Conservation (phyloP, 2,113 vertebrate genomes). For the Argyrosomus japonicus region DNA sequence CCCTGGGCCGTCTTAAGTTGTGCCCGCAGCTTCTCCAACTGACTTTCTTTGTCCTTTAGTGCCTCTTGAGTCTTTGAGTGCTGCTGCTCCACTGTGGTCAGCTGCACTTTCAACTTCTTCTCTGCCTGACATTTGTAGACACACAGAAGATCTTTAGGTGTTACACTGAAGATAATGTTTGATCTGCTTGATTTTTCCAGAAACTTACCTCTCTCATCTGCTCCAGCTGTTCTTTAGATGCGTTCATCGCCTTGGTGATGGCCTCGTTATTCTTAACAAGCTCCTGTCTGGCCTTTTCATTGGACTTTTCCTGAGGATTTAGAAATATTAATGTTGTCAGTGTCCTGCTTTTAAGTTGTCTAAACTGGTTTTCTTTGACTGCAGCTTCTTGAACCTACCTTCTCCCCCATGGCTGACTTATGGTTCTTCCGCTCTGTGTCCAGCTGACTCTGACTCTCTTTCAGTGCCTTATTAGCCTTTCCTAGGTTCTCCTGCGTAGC, state of each 20-base stretch:
- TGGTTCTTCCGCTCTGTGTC: constrained; percentile 90
- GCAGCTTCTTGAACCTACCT: constrained; percentile 83
- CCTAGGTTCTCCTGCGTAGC: constrained; percentile 86
- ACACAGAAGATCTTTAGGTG: constrained; percentile 12
- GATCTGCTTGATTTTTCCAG: background rate
- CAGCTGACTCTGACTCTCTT: constrained; percentile 86
- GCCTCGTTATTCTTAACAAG: constrained; percentile 87
- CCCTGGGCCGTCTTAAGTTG: constrained; percentile 87
- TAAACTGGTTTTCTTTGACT: fast-evolving
- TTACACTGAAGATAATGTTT: background rate
- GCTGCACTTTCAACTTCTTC: constrained; percentile 85
- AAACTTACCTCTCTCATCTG: constrained; percentile 88
- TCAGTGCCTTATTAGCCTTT: constrained; percentile 86
- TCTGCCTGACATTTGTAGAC: constrained; percentile 81
- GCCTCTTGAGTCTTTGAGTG: constrained; percentile 82
- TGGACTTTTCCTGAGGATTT: constrained; percentile 87
- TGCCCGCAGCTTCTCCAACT: constrained; percentile 85
- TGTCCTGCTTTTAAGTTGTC: background rate
- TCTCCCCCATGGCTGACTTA: constrained; percentile 86
- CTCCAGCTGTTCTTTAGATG: constrained; percentile 88
- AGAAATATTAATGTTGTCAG: background rate
- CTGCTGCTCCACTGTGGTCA: constrained; percentile 84
- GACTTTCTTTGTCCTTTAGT: constrained; percentile 89
- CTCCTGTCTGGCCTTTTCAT: constrained; percentile 88
- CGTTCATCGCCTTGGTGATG: constrained; percentile 85